Evolutionary conservation across 2,797 vertebrate species (phyloP), one percentile per base, ranked within the genome.

Genomic region (Tinamus major): DNA sequence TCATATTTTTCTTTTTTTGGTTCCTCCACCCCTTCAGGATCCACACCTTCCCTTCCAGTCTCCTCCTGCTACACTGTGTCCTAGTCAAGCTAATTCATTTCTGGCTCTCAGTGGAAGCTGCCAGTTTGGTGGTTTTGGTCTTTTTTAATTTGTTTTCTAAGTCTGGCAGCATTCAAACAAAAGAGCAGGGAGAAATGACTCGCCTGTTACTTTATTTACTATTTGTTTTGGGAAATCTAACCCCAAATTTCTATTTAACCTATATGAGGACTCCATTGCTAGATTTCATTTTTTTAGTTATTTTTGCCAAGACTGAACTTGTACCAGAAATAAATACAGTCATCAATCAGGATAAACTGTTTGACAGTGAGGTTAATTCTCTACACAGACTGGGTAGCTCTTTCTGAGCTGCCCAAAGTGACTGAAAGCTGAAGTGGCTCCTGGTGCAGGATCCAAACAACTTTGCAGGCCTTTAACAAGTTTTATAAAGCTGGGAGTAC

Each of bases 121-220:
- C 77, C 81, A 78, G 31, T 85, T 85, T 13, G n/a, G 20, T 87
- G 41, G 27, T 21, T 33, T 65, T 79, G 83, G 9, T 85, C 5
- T 93, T 95, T 46, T 72, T 79, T 39, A 80, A 67, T 65, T 84
- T 59, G 70, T 80, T 96, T 96, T 96, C 62, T 63, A 92, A 93
- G 94, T 95, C 86, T 79, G 81, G 90, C 81, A 89, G 68, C 35
- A 46, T 89, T 85, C 72, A 84, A 79, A 90, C 87, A 92, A 95
- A 94, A 96, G 77, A 23, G 51, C 86, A 88, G 94, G 88, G 86
- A 92, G 82, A 94, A 96, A 69, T 97, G 85, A 97, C 85, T 97
- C 8, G 18, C 88, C 94, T 96, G 78, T 95, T 94, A 74, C 83
- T 95, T 74, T 94, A 85, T 96, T 97, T 95, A 80, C 74, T 1